Evolutionary conservation across 2,888 invertebrate genomes (phyloP).

Genomic region (Pyrgus malvae): DNA sequence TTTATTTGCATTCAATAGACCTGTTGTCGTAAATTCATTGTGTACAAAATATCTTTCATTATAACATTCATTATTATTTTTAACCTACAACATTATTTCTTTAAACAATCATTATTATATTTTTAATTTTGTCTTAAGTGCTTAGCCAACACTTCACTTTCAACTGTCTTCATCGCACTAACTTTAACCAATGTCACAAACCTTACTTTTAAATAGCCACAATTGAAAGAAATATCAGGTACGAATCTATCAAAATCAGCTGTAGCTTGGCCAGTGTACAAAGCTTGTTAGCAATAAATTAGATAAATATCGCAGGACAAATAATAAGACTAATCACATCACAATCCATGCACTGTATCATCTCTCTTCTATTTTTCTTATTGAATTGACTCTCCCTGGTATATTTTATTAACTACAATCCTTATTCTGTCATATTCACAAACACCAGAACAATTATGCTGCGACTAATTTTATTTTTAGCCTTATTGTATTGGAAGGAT

Average conservation of each 20-base stretch:
- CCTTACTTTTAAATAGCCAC: conserved; percentile 1
- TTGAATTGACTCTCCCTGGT: not conserved
- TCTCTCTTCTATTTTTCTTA: not conserved
- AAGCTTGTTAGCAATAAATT: conserved; percentile 19
- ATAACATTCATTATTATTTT: no score
- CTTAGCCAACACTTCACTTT: not conserved
- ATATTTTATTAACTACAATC: not conserved
- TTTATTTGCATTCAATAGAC: not conserved
- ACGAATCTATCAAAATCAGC: conserved; percentile 19
- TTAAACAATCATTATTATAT: no score
- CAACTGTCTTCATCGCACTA: not conserved
- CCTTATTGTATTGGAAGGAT: conserved; percentile 14
- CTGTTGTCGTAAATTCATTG: not conserved
- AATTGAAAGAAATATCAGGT: conserved; percentile 17
- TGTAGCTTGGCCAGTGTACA: conserved; percentile 18
- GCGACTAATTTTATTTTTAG: conserved; percentile 1
- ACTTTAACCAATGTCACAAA: not conserved
- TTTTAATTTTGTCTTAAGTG: no score
- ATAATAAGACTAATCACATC: conserved; percentile 2
- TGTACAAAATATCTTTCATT: no score
- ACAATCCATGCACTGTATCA: not conserved
- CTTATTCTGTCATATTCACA: not conserved
- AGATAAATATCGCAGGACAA: conserved; percentile 5
- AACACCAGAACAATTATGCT: not conserved
- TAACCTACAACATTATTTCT: no score